phyloP scores from a whole-genome alignment of 2,797 vertebrate genomes.

The Ispidina picta region DNA sequence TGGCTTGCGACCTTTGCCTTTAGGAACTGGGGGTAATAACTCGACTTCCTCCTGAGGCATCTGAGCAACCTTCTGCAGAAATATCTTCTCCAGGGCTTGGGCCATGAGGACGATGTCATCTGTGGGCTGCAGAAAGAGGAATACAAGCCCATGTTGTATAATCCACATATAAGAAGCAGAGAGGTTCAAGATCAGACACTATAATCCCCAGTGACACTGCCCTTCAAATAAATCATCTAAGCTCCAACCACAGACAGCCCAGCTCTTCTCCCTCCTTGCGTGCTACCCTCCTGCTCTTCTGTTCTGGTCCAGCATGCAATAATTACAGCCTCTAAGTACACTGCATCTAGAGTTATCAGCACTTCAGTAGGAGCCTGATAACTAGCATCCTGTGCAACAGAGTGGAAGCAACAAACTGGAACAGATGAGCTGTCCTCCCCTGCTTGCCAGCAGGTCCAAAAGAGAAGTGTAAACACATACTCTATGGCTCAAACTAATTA shows the following conservation, averaged over 20 bases:
- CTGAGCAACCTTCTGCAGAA: constrained; percentile 91
- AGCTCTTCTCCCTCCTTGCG: neutral
- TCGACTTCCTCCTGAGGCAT: constrained; percentile 94
- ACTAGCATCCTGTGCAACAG: neutral
- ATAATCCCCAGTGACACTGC: neutral
- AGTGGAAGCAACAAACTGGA: constrained; percentile 12
- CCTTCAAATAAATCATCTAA: neutral
- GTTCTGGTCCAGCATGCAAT: neutral
- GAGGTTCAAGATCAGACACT: neutral
- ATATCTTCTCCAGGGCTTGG: constrained; percentile 95
- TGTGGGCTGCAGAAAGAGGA: constrained; percentile 84
- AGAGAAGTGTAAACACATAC: constrained; percentile 8
- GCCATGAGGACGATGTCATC: constrained; percentile 99
- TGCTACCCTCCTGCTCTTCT: neutral
- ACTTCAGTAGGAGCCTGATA: neutral
- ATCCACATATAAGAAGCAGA: neutral
- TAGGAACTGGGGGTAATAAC: constrained; percentile 83
- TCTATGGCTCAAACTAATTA: constrained; percentile 36
- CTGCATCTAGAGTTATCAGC: neutral
- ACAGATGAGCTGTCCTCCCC: constrained; percentile 24
- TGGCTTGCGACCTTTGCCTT: constrained; percentile 88
- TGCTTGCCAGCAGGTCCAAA: constrained; percentile 39
- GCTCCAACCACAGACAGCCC: neutral
- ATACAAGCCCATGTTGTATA: neutral
- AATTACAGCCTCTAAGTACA: neutral